These are phyloP conservation scores for Tanytarsus gracilentus DNA, from an alignment of 2,888 invertebrate species.

Conservation along the genomic window DNA sequence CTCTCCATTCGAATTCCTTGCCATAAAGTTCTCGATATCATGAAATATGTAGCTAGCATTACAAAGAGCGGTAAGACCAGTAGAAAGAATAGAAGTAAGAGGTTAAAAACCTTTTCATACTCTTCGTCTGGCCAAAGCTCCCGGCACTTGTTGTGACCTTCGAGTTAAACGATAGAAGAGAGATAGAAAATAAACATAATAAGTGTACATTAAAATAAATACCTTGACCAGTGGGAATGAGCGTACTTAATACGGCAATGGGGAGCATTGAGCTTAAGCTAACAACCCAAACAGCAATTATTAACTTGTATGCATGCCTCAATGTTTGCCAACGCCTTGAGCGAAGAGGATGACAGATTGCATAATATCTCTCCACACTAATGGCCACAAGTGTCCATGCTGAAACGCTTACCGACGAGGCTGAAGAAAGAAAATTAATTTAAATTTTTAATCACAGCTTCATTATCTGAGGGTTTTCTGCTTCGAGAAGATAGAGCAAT, in stretches of 20 bases:
- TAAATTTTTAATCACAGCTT: no score
- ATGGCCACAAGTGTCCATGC: constrained; percentile 72
- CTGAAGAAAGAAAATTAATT: constrained; percentile 41
- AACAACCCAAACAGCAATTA: constrained; percentile 54
- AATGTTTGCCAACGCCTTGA: constrained; percentile 68
- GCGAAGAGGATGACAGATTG: constrained; percentile 65
- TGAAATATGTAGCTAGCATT: constrained; percentile 54
- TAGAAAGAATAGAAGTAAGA: constrained; percentile 54
- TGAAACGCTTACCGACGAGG: constrained; percentile 63
- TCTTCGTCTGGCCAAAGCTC: constrained; percentile 54
- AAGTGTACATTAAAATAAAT: constrained; percentile 25
- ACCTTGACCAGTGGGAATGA: constrained; percentile 48
- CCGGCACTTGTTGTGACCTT: constrained; percentile 54
- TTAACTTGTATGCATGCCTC: constrained; percentile 63
- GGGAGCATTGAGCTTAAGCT: constrained; percentile 58
- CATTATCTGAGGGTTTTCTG: no score
- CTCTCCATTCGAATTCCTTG: constrained; percentile 40
- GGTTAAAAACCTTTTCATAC: constrained; percentile 53
- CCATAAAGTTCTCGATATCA: constrained; percentile 43
- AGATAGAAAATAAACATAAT: not conserved
- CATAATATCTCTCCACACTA: constrained; percentile 68
- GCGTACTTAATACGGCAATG: constrained; percentile 50
- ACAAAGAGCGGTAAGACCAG: constrained; percentile 57
- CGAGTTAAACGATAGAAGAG: not conserved
- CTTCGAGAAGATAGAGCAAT: no score